Conservation (phyloP, 2,888 invertebrate genomes). For the Leptinotarsa haldemani region DNA sequence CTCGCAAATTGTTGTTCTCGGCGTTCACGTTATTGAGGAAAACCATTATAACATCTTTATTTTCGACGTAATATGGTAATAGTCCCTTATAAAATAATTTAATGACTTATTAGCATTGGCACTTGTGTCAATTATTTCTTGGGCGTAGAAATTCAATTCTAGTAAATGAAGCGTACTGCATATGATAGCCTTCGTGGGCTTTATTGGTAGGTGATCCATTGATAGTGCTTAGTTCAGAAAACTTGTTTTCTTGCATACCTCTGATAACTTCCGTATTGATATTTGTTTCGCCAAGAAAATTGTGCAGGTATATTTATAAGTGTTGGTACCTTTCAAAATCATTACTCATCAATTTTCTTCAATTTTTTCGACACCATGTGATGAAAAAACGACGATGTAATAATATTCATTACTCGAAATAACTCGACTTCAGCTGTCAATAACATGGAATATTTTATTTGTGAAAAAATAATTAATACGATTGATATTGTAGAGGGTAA, state of each 20-base stretch:
- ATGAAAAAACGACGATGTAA: too few relatives aligned
- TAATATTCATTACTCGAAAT: too few relatives aligned
- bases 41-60: slow-evolving; percentile 31
- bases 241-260: neutral
- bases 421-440: too few relatives aligned
- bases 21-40: slow-evolving; percentile 34
- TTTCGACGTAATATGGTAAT: slow-evolving; percentile 23
- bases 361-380: too few relatives aligned
- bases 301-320: too few relatives aligned
- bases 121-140: slow-evolving; percentile 10
- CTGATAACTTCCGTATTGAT: too few relatives aligned
- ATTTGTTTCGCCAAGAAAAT: too few relatives aligned
- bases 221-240: neutral
- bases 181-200: neutral
- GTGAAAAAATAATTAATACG: too few relatives aligned
- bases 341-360: too few relatives aligned
- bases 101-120: slow-evolving; percentile 25
- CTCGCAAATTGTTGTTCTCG: slow-evolving; percentile 26
- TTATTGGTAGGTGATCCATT: neutral
- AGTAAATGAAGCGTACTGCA: slow-evolving; percentile 3
- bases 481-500: too few relatives aligned
- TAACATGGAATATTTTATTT: too few relatives aligned
- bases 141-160: slow-evolving; percentile 17
- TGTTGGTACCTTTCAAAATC: neutral
- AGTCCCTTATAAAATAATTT: slow-evolving; percentile 25